Conservation (phyloP, 1,140 invertebrate genomes). For the Apolygus lucorum region DNA sequence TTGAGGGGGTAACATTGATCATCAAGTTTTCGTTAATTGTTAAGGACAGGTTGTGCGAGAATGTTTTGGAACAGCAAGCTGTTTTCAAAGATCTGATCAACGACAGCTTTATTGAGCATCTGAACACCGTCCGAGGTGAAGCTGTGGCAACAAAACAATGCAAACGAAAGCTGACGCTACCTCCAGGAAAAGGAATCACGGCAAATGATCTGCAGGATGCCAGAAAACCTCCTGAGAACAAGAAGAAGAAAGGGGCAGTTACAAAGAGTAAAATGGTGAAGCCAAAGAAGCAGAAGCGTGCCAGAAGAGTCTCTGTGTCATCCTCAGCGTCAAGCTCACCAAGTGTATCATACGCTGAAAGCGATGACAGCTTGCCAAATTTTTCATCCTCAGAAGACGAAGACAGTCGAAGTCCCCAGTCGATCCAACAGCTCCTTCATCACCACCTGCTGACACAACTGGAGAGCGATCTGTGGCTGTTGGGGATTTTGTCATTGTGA, state of each 20-base stretch:
- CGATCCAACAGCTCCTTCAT: not conserved
- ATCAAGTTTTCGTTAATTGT: no score
- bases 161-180: not conserved
- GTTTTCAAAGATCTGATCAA: not conserved
- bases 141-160: not conserved
- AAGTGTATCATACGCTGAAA: not conserved
- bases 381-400: not conserved
- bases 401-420: not conserved
- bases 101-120: not conserved
- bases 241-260: no score
- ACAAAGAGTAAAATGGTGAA: no score
- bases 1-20: no score
- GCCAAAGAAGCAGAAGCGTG: no score
- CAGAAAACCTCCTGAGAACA: not conserved
- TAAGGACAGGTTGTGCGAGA: not conserved
- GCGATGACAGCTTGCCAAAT: not conserved
- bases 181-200: not conserved
- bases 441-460: no score
- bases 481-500: no score
- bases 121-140: not conserved
- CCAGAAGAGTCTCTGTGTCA: no score
- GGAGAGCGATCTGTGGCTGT: no score
- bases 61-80: not conserved
- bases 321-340: no score
- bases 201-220: not conserved